Evolutionary conservation across 2,888 invertebrate genomes (phyloP).

Genomic region (Pseudanteris insignis): DNA sequence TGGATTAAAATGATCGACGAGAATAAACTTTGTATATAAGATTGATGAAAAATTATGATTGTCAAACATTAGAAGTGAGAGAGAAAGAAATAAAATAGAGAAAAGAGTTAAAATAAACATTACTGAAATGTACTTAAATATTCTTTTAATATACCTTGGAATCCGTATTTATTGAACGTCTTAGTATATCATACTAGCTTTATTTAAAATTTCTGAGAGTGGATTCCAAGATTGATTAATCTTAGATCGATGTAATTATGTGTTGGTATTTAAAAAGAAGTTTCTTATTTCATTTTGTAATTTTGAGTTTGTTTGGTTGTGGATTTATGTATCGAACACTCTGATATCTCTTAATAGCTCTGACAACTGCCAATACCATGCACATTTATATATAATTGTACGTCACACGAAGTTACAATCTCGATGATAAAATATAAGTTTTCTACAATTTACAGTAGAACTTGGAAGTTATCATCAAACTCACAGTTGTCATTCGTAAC

Average conservation of each 20-base stretch:
- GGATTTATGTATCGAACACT: constrained; percentile 5
- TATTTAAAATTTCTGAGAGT: neutral
- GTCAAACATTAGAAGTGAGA: constrained; percentile 3
- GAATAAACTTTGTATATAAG: constrained; percentile 7
- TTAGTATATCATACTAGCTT: neutral
- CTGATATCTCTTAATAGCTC: constrained; percentile 7
- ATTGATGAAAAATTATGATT: neutral
- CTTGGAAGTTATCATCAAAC: too few species aligned
- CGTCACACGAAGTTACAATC: neutral
- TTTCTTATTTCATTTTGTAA: too few species aligned
- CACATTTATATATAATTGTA: neutral
- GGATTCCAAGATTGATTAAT: neutral
- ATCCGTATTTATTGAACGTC: constrained; percentile 4
- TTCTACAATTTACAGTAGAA: too few species aligned
- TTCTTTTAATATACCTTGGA: constrained; percentile 8
- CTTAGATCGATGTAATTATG: constrained; percentile 13
- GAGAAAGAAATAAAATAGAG: too few species aligned
- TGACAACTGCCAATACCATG: constrained; percentile 20
- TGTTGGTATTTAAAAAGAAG: constrained; percentile 29
- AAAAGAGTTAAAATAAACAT: too few species aligned
- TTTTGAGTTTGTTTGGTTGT: constrained; percentile 13
- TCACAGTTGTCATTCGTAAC: too few species aligned
- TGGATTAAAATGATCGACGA: too few species aligned
- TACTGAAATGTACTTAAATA: constrained; percentile 12
- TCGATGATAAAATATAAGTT: too few species aligned